These are phyloP conservation scores for Ariopsis seemanni DNA, from an alignment of 2,113 vertebrate genomes.

Conservation along the genomic window DNA sequence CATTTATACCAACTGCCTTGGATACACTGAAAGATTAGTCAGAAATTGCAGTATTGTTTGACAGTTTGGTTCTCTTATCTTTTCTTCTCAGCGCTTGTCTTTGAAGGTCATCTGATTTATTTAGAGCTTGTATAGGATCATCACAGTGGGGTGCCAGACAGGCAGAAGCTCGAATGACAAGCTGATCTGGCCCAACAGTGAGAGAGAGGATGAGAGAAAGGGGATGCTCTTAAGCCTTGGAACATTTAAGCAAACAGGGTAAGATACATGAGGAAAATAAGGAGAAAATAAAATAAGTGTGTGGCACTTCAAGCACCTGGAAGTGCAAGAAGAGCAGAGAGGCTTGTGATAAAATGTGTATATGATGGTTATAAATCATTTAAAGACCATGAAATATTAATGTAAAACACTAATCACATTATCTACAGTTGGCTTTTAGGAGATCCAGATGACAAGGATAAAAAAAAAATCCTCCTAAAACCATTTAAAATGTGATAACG, in stretches of 20 bases:
- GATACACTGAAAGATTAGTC: not conserved
- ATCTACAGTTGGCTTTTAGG: not conserved
- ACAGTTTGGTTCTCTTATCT: not conserved
- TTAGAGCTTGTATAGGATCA: slow-evolving; percentile 35
- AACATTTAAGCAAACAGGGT: not conserved
- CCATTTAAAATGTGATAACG: not conserved
- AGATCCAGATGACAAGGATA: not conserved
- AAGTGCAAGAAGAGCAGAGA: not conserved
- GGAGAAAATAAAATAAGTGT: not conserved
- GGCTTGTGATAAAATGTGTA: not conserved
- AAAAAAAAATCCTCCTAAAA: not conserved
- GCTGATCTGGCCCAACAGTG: not conserved
- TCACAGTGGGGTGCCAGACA: slow-evolving; percentile 15
- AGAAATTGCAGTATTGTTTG: not conserved
- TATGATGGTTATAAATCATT: not conserved
- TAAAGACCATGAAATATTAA: not conserved
- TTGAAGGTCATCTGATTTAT: slow-evolving; percentile 31
- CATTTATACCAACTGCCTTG: not conserved
- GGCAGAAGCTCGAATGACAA: slow-evolving; percentile 9
- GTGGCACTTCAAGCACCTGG: not conserved
- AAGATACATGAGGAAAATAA: not conserved
- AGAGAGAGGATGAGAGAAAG: slow-evolving; percentile 1
- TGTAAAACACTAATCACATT: not conserved
- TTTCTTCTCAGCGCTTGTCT: not conserved
- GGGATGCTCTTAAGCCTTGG: not conserved